Evolutionary conservation across 2,113 vertebrate genomes (phyloP).

Genomic region (Trachemys scripta): DNA sequence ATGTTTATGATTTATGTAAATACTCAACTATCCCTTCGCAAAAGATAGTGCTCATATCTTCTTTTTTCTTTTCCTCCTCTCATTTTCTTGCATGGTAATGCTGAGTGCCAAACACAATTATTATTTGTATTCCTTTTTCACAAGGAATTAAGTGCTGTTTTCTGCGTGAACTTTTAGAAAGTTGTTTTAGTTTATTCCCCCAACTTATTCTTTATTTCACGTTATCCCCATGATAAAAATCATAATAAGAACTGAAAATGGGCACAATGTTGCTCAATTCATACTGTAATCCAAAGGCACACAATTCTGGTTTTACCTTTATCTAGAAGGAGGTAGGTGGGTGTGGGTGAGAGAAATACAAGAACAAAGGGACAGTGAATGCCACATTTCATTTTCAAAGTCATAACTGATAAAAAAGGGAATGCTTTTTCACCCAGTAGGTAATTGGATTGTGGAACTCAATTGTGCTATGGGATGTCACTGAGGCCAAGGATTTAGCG

Average conservation of each 20-base stretch:
- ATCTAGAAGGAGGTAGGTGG: background rate
- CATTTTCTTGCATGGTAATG: background rate
- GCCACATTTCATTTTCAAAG: background rate
- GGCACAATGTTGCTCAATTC: background rate
- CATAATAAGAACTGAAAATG: background rate
- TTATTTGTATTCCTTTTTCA: background rate
- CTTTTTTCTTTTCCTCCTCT: background rate
- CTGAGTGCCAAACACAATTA: background rate
- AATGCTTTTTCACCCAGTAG: background rate
- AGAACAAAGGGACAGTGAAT: background rate
- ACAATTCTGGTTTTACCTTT: background rate
- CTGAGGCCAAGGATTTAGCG: background rate
- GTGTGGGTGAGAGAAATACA: background rate
- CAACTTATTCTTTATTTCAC: background rate
- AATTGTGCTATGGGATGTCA: background rate
- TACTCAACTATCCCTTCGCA: background rate
- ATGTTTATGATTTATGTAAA: background rate
- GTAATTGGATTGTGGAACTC: background rate
- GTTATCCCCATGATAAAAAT: background rate
- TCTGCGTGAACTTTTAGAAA: background rate
- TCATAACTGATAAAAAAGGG: background rate
- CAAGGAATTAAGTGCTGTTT: background rate
- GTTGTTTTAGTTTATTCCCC: background rate
- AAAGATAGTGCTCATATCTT: background rate
- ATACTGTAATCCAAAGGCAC: background rate